Base-by-base conservation (phyloP, 2,797 vertebrate species). In the Malacoctenus gilli region DNA sequence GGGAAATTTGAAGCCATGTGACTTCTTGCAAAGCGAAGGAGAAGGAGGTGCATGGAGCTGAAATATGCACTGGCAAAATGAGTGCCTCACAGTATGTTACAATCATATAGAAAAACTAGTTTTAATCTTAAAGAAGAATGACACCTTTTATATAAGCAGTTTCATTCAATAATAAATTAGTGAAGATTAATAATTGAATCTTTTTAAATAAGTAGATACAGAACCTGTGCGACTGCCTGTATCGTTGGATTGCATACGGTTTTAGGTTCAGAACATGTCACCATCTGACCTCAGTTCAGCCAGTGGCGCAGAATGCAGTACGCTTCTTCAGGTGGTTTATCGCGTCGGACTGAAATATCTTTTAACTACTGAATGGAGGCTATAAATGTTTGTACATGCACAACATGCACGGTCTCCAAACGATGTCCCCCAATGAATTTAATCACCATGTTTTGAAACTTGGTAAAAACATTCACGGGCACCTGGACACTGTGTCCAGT, bases 1-100 rank as follows among this genome's bases (percentile, higher is more conserved):
- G 15, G 46, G 59, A 69, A 48, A 83, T 76, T 14, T 68, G 44
- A 82, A 71, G 51, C 54, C 59, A 48, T 63, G 48, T 65, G 49
- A 81, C 69, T 62, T 60, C 59, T 23, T 3, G 30, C 58, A 4
- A 54, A 35, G 43, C 37, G 18, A 37, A 12, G 37, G 34, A 12
- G 34, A 65, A 68, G 53, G n/a, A 49, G 25, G 25, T 9, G 9
- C 5, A 4, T 28, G 25, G 25, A 28, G 25, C 25, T 9, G 9
- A 5, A 4, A 5, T 9, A 28, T 28, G 59, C 6, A 28, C 44
- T 52, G 9, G 12, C n/a, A 13, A 25, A 39, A 37, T 56, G 43
- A 50, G 64, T 36, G 2, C 14, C 12, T 50, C 25, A 4, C 31
- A 47, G 19, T 34, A 28, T 12, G 12, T 11, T 8, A 8, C 3